A percentile compares a stretch with the other conserved stretches of the same genome.
These are phyloP conservation scores for Xanthostigma xanthostigma DNA, from an alignment of 2,888 invertebrate species.

Conservation along the genomic window DNA sequence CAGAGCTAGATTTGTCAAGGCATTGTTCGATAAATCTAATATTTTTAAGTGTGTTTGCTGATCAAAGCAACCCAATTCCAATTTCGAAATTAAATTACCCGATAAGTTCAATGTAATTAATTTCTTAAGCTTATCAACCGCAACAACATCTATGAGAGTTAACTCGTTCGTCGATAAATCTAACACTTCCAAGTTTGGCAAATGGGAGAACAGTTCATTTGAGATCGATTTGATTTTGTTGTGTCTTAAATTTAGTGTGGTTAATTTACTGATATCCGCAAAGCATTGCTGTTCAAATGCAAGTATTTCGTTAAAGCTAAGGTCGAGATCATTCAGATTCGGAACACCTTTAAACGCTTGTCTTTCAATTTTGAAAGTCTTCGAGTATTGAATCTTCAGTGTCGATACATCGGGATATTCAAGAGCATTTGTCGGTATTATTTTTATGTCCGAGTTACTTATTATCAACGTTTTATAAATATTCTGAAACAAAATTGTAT, in stretches of 20 bases:
- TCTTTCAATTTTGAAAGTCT: conserved; percentile 9
- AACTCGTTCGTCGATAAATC: conserved; percentile 13
- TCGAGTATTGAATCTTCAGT: conserved; percentile 5
- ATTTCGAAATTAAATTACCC: conserved; percentile 11
- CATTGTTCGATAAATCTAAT: conserved; percentile 12
- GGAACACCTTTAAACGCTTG: conserved; percentile 4
- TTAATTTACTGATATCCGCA: background rate
- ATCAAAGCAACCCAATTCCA: conserved; percentile 14
- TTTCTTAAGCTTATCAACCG: conserved; percentile 12
- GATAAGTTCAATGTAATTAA: conserved; percentile 13
- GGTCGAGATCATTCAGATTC: no score
- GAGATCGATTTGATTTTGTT: conserved; percentile 13
- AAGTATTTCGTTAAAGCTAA: conserved; percentile 5
- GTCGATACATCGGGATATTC: conserved; percentile 11
- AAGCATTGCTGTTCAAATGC: background rate
- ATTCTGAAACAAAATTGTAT: conserved; percentile 7
- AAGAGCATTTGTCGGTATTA: conserved; percentile 7
- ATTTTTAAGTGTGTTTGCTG: conserved; percentile 9
- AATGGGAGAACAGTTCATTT: conserved; percentile 11
- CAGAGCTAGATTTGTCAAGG: conserved; percentile 12
- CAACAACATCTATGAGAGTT: conserved; percentile 12
- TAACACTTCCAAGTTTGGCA: conserved; percentile 9
- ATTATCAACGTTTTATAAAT: conserved; percentile 4
- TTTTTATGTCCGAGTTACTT: conserved; percentile 5
- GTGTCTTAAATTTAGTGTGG: conserved; percentile 10